Conservation (phyloP, 2,888 invertebrate species). For the Microctonus hyperodae region DNA sequence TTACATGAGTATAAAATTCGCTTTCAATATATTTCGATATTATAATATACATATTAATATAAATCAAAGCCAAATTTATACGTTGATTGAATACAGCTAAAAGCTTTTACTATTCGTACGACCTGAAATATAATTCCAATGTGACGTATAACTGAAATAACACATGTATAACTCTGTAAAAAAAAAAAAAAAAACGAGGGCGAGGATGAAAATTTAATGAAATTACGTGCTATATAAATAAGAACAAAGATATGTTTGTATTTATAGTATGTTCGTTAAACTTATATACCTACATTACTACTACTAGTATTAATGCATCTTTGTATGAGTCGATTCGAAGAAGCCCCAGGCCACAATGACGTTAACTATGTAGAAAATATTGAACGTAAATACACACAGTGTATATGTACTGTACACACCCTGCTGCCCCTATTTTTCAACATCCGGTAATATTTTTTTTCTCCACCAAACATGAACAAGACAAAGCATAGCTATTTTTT, state of each 20-base stretch:
- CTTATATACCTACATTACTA: too few relatives aligned
- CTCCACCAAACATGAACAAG: background rate
- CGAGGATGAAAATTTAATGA: constrained; percentile 45
- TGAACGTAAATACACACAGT: constrained; percentile 1
- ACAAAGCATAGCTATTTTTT: background rate
- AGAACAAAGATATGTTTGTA: background rate
- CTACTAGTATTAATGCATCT: too few relatives aligned
- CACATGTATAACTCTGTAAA: constrained; percentile 17
- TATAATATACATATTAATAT: constrained; percentile 5
- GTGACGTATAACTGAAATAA: background rate
- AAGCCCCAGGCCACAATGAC: constrained; percentile 31
- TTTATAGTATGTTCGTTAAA: background rate
- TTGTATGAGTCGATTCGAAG: constrained; percentile 40
- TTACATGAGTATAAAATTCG: background rate
- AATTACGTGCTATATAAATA: constrained; percentile 32
- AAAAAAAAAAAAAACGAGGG: constrained; percentile 39
- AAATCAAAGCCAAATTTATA: background rate
- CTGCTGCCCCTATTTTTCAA: background rate
- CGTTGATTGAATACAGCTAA: too few relatives aligned
- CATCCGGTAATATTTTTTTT: background rate
- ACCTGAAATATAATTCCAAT: background rate
- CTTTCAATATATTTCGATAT: background rate
- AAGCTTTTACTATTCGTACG: too few relatives aligned
- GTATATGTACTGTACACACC: background rate
- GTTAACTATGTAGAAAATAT: constrained; percentile 10